Percentiles rank a stretch among this genome's conserved stretches.
These are phyloP conservation scores for Phallusia fumigata DNA, from an alignment of 23 tunicate species.

Conservation along the genomic window DNA sequence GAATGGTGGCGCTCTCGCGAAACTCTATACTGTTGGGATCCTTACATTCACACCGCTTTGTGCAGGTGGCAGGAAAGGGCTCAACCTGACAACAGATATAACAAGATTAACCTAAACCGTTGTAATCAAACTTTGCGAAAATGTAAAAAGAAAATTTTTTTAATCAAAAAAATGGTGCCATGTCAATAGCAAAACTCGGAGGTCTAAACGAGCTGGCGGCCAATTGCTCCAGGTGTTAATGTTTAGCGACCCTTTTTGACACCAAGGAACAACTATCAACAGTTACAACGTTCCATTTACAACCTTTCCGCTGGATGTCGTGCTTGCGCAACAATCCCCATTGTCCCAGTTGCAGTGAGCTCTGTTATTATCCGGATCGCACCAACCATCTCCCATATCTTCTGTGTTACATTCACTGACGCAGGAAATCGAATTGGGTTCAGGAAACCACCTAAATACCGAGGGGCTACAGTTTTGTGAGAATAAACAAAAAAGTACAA, in stretches of 20 bases:
- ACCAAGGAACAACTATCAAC: too few species aligned
- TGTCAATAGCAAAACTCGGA: too few species aligned
- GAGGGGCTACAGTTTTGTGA: not conserved
- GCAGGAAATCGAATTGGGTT: slow-evolving; percentile 19
- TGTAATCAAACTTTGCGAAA: not conserved
- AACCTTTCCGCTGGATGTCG: slow-evolving; percentile 22
- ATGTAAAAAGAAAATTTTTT: too few species aligned
- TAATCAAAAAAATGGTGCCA: too few species aligned
- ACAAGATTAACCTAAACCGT: not conserved
- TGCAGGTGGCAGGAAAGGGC: slow-evolving; percentile 31
- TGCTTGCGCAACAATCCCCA: slow-evolving; percentile 42
- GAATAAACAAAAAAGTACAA: not conserved
- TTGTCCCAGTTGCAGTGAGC: slow-evolving; percentile 32
- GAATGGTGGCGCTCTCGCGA: not conserved
- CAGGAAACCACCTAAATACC: slow-evolving; percentile 22
- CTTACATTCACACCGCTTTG: slow-evolving; percentile 32
- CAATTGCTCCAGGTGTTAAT: too few species aligned
- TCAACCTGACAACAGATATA: not conserved
- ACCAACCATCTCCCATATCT: slow-evolving; percentile 26
- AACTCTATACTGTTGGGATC: slow-evolving; percentile 28
- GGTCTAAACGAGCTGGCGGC: too few species aligned
- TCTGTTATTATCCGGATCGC: slow-evolving; percentile 29
- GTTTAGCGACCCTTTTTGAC: too few species aligned
- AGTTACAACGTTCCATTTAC: not conserved
- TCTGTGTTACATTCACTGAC: slow-evolving; percentile 11